Base-by-base conservation (phyloP, 2,797 vertebrate species). In the Pangasius mekongensis region DNA sequence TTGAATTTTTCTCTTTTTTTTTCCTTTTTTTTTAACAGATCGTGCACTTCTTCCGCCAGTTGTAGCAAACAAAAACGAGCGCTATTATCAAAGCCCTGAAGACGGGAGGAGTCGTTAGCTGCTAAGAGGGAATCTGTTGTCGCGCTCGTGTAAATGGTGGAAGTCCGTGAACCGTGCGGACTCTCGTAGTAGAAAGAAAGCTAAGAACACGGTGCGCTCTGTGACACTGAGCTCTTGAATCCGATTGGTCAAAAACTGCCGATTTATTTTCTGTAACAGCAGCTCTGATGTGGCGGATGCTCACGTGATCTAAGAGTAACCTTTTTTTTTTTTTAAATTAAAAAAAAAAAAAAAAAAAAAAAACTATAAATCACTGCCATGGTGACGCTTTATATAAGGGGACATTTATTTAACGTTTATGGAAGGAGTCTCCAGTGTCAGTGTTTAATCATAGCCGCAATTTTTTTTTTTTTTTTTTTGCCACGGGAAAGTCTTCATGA, bases 41-140 rank as follows among this genome's bases (percentile, higher is more conserved):
- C 83, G 74, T 64, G 52, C 24, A 14, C 54, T 39, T 52, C 62
- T 83, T 84, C 66, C 62, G 77, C 30, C 85, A 36, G 62, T n/a
- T 84, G 86, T 30, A 69, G 56, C 66, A 84, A 85, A 86, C 64
- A 83, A 67, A 89, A 86, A 87, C 33, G 47, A 67, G 60, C 22
- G 5, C 52, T 11, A 83, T 85, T 39, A 87, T 27, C 86, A 64
- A 89, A 88, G 83, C 67, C 3, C 52, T 33, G 24, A 71, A 84
- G 86, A 76, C 83, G 71, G 66, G 66, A 84, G 81, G 58, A 88
- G 73, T 87, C 71, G 60, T 85, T 86, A 78, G 77, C 84, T 71
- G 76, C 74, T 83, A 62, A 86, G 3, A 66, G 77, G 43, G 83
- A 86, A 74, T 84, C 60, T 90, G 87, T 64, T 85, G 67, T 87